phyloP scores from a whole-genome alignment of 2,113 vertebrate genomes.

The Ammodytes marinus region DNA sequence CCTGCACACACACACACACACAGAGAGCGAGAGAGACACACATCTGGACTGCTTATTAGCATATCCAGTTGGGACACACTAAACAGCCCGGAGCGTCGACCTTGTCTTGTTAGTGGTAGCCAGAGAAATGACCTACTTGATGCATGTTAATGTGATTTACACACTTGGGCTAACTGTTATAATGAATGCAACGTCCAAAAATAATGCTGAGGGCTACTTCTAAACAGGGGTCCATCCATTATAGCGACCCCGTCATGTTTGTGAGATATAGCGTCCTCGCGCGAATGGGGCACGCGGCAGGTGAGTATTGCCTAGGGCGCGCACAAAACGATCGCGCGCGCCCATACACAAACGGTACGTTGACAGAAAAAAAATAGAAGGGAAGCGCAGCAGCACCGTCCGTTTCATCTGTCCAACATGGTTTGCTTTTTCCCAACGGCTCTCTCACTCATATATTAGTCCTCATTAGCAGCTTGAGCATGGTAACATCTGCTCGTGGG shows the following conservation, averaged over 20 bases:
- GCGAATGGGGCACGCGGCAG: conserved; percentile 51
- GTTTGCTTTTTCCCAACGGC: neutral
- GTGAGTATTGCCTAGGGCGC: conserved; percentile 38
- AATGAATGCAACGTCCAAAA: conserved; percentile 47
- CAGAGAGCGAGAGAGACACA: neutral
- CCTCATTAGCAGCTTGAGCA: conserved; percentile 10
- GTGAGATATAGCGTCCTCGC: neutral
- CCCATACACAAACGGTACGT: neutral
- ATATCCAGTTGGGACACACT: conserved; percentile 40
- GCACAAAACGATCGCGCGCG: neutral
- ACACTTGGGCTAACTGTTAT: conserved; percentile 70
- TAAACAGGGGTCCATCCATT: conserved; percentile 2
- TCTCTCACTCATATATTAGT: neutral
- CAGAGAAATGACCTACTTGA: conserved; percentile 69
- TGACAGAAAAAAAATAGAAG: neutral
- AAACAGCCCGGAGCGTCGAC: conserved; percentile 71
- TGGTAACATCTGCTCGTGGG: neutral
- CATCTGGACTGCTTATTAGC: conserved; percentile 65
- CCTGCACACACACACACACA: conserved; percentile 17
- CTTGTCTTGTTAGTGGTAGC: conserved; percentile 68
- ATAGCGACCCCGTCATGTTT: neutral
- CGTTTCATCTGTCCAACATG: conserved; percentile 33
- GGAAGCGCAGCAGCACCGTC: conserved; percentile 8
- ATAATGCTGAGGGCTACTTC: conserved; percentile 16
- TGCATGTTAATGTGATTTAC: conserved; percentile 73